Evolutionary conservation across 2,797 vertebrate species (phyloP).

Genomic region (Amazona finschi): DNA sequence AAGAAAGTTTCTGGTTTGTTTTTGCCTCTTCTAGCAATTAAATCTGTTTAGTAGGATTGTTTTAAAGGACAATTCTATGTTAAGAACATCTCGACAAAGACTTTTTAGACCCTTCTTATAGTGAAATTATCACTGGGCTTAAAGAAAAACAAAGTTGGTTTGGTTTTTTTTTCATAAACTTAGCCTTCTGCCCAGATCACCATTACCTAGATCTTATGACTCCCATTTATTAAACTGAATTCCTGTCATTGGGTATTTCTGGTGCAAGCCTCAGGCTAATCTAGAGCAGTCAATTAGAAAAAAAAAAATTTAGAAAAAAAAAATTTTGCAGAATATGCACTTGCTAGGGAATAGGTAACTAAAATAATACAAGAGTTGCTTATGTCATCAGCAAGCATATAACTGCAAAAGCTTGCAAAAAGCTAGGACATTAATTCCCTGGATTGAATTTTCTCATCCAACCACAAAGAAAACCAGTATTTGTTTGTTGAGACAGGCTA

Average conservation of each 20-base stretch:
- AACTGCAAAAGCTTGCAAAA: background rate
- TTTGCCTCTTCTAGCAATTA: background rate
- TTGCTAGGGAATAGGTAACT: background rate
- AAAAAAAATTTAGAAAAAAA: background rate
- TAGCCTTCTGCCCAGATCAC: background rate
- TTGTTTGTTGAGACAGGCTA: background rate
- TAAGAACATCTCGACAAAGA: background rate
- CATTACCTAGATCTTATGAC: background rate
- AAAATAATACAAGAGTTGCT: background rate
- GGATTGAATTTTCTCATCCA: background rate
- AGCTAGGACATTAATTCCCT: background rate
- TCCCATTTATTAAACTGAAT: background rate
- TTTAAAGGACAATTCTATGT: background rate
- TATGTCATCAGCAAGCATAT: background rate
- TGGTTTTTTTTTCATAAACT: background rate
- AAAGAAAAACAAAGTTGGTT: background rate
- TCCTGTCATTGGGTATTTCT: background rate
- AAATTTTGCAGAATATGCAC: background rate
- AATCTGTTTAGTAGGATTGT: background rate
- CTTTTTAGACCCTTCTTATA: background rate
- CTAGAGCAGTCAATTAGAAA: background rate
- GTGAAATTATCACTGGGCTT: background rate
- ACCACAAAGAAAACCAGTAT: background rate
- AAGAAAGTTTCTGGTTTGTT: background rate
- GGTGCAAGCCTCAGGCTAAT: background rate